Base-by-base conservation (phyloP, 2,113 vertebrate species). In the Myotis davidii region DNA sequence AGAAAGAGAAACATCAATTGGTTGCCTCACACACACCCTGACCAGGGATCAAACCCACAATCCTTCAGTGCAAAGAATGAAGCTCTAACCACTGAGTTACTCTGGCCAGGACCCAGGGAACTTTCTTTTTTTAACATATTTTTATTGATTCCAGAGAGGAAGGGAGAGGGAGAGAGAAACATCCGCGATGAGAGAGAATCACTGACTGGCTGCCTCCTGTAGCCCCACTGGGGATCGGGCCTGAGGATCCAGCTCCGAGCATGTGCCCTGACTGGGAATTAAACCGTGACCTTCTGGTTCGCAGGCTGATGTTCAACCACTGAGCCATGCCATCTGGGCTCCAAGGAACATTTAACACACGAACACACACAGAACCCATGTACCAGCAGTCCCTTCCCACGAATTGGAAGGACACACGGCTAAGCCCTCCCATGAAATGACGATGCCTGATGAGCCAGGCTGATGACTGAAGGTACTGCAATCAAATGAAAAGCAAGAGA, bases 401-500 rank as follows among this genome's bases (percentile, higher is more conserved):
- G 27, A 14, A 18, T 34, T 3, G 2, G 1, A 67, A 61, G 48
- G 6, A 9, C 5, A 39, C 59, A 34, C 4, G 10, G 67, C 52
- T 39, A 0, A 6, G 81, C 11, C 16, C 54, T 79, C 27, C 17
- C 27, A 13, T 0, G 34, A 42, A 72, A 37, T 1, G 21, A 21
- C 1, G 5, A 69, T 0, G 7, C 48, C 32, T 3, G 2, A 34
- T 0, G 18, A 4, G 20, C 1, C 32, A 61, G 45, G 34, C n/a
- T 52, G 16, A 0, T 9, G 17, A 29, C 27, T 0, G 4, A n/a
- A 37, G 34, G 52, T 1, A 8, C 3, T 3, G 52, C 1, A 34
- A 18, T 37, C 67, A 48, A 20, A 39, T 0, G 13, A 42, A 39
- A 37, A 27, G 42, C 9, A 61, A 73, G 64, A 25, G 13, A 76